Conservation (phyloP, 2,113 vertebrate species). For the Salvator merianae region DNA sequence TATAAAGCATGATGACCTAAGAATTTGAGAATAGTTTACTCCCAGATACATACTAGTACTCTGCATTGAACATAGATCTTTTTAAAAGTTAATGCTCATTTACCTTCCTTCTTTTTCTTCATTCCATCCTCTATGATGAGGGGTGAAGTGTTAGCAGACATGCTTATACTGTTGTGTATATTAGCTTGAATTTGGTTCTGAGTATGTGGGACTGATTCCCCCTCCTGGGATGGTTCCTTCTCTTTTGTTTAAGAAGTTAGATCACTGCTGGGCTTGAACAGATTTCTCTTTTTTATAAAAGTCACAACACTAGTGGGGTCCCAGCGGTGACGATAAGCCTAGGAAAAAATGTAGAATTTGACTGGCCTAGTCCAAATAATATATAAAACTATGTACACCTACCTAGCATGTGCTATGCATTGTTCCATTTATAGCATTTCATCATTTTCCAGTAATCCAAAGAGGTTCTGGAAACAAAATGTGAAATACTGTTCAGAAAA, state of each 20-base stretch:
- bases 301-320: not conserved
- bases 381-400: not conserved
- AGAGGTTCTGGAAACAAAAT: slow-evolving; percentile 4
- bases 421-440: not conserved
- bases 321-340: not conserved
- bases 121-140: too few relatives aligned
- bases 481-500: not conserved
- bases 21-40: not conserved
- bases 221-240: too few relatives aligned
- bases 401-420: not conserved
- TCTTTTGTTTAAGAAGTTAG: not conserved
- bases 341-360: not conserved
- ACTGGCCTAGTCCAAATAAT: not conserved
- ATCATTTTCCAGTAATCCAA: not conserved
- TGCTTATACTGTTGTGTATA: not conserved
- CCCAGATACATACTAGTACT: not conserved
- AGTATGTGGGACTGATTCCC: too few relatives aligned
- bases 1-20: not conserved
- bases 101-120: too few relatives aligned
- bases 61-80: not conserved
- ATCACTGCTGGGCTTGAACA: not conserved
- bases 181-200: not conserved
- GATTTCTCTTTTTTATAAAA: not conserved
- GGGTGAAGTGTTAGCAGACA: not conserved
- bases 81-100: not conserved